Evolutionary conservation across 2,797 vertebrate genomes (phyloP), one percentile per base, ranked within the genome.

Genomic region (Sciurus carolinensis): DNA sequence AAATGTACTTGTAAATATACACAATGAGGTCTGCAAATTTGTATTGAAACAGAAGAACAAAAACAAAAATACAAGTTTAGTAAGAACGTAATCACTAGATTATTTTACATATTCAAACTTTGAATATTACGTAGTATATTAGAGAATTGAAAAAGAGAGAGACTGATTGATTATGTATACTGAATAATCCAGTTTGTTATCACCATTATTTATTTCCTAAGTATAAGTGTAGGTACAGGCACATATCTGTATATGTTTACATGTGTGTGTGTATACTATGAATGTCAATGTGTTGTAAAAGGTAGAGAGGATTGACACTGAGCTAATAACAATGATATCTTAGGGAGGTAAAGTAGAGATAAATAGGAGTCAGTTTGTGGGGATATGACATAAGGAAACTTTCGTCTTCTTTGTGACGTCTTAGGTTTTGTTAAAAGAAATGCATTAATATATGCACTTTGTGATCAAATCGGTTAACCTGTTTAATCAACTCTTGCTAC

Each of bases 371-470:
- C 7, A 50, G 4, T 15, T 71, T 77, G 30, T 7, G 9, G 2
- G 14, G 1, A 7, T 52, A 10, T 52, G 39, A 36, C 47, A 47
- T 76, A 83, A 57, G 7, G 26, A 80, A 75, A 83, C 0, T 33
- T 69, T 85, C 87, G 1, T 42, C 22, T 73, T 86, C 28, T 26
- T 39, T 83, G 28, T 36, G 83, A 52, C 47, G 2, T 39, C 86
- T 82, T 85, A 57, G 47, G 50, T 90, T 91, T 88, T 87, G 20
- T 57, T 57, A 22, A 57, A 86, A 66, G 7, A 4, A 91, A 77
- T 72, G 2, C 7, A 77, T 88, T 62, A 14, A 86, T n/a, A 33
- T 81, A 26, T 62, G 64, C 6, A 11, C 18, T 17, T 67, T 90
- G 33, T 79, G 64, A 10, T 79, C 8, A 91, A 33, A 7, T 73